Evolutionary conservation across 2,797 vertebrate genomes (phyloP).

Genomic region (Simalia tracyae): DNA sequence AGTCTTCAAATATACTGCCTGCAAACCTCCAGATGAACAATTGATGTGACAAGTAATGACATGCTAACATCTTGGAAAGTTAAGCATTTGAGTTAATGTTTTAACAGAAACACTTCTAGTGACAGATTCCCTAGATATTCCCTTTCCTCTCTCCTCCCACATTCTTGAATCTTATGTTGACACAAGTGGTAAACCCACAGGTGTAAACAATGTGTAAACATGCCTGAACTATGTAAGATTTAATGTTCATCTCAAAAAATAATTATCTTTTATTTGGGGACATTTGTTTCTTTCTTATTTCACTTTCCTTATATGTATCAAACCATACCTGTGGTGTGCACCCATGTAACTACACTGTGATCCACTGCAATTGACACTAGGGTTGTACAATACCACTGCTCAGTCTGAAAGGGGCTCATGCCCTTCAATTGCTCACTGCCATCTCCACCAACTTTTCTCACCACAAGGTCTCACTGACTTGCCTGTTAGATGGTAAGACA

Average conservation of each 20-base stretch:
- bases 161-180: conserved; percentile 6
- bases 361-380: neutral
- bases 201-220: conserved; percentile 11
- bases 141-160: neutral
- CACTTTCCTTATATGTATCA: neutral
- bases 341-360: neutral
- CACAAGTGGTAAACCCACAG: neutral
- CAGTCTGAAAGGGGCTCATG: neutral
- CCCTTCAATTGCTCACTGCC: no score
- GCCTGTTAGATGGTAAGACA: neutral
- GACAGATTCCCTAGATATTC: conserved; percentile 33
- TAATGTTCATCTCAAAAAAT: neutral
- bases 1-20: conserved; percentile 53
- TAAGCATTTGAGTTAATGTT: conserved; percentile 68
- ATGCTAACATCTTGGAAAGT: conserved; percentile 58
- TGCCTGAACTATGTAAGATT: neutral
- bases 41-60: conserved; percentile 63
- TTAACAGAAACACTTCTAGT: conserved; percentile 55
- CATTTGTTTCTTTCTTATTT: neutral
- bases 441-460: no score
- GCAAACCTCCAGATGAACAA: conserved; percentile 44
- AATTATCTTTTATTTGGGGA: neutral
- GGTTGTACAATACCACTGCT: neutral
- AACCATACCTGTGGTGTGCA: neutral
- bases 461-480: neutral